Evolutionary conservation across 2,113 vertebrate species (phyloP).

Genomic region (Protobothrops mucrosquamatus): DNA sequence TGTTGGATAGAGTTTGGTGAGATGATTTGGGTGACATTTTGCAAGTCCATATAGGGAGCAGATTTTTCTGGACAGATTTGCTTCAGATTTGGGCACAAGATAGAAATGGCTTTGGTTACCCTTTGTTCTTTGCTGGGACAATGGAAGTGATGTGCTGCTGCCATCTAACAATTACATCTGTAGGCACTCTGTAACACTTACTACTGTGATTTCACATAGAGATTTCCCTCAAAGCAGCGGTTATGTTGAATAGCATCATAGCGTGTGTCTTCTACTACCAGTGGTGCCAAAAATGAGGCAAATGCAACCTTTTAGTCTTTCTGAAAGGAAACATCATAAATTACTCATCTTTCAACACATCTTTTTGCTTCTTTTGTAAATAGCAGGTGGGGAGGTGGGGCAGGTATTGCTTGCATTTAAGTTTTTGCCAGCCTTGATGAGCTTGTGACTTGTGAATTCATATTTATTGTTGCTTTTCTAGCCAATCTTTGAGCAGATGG

Average conservation of each 20-base stretch:
- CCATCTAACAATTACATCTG: background rate
- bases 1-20: background rate
- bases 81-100: background rate
- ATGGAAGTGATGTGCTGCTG: background rate
- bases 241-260: background rate
- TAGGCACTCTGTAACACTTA: background rate
- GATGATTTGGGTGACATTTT: background rate
- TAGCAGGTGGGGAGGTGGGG: slow-evolving; percentile 5
- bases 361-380: slow-evolving; percentile 32
- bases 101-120: background rate
- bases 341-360: background rate
- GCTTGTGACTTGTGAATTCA: slow-evolving; percentile 30
- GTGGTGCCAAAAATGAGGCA: background rate
- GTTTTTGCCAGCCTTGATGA: slow-evolving; percentile 23
- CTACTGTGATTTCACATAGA: background rate
- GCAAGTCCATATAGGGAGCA: background rate
- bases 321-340: slow-evolving; percentile 1
- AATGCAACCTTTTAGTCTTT: slow-evolving; percentile 5
- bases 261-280: background rate
- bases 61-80: background rate
- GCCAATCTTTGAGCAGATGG: background rate
- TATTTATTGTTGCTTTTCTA: slow-evolving; percentile 23
- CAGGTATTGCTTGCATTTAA: slow-evolving; percentile 32
- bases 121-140: background rate
- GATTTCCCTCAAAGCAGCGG: background rate